Evolutionary conservation across 1,140 invertebrate genomes (phyloP), one percentile per base, ranked within the genome.

Genomic region (Marisa cornuarietis): DNA sequence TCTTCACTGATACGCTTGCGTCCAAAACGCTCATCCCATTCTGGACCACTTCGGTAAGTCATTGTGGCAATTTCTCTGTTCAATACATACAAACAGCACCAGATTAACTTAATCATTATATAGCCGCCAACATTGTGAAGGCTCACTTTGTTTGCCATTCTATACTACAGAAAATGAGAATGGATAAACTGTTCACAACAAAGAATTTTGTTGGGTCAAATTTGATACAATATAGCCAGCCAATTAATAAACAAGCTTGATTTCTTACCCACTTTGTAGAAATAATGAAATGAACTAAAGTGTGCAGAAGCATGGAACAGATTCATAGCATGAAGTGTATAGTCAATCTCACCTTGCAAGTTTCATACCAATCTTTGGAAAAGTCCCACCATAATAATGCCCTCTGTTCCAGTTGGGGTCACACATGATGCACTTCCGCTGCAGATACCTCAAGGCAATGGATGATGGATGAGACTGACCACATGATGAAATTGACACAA

Each of bases 361-460:
- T 78, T 90, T 90, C 88, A 91, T 90, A 18, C 90, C 90, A 71
- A 87, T 85, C 76, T 88, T 87, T 10, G 90, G 90, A 76, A 84
- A 91, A 18, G 68, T 54, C 31, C 74, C 72, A 31, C 85, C 87
- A 81, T 91, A 91, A 80, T 91, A 91, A 69, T 90, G 83, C n/a
- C 91, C 91, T 71, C 90, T 89, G 83, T 91, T 89, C 91, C 90
- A 91, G 81, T 90, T 86, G 2, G 88, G 89, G 77, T 91, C 91
- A 16, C 82, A 83, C 90, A 91, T 91, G 62, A 91, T 91, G 51
- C 85, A 85, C 79, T 90, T 90, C 16, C 91, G 83, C 85, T 91
- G 90, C 31, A 91, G 83, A 81, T 91, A 91, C 13, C 90, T 78
- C 84, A 91, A 84, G 20, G 90, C 90, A 71, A 91, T 91, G 69